phyloP scores from a whole-genome alignment of 2,797 vertebrate genomes.

The Malacoctenus gilli region DNA sequence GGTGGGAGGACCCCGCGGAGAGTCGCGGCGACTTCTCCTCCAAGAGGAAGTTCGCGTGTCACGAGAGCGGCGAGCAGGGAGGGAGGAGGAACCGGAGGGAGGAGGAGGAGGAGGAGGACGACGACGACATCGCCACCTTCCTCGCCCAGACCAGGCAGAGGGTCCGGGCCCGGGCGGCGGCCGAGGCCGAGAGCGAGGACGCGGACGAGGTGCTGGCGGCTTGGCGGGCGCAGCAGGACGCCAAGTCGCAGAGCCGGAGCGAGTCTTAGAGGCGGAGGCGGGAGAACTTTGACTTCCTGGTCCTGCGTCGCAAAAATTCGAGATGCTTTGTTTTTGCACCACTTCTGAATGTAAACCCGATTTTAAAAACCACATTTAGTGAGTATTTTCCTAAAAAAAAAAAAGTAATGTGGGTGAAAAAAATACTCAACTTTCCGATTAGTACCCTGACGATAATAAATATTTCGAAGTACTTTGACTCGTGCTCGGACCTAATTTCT shows the following conservation, averaged over 20 bases:
- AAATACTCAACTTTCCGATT: no score
- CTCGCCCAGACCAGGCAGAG: slow-evolving; percentile 82
- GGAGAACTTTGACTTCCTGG: no score
- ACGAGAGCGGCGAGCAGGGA: slow-evolving; percentile 74
- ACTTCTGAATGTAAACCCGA: slow-evolving; percentile 9
- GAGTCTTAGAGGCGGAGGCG: background rate
- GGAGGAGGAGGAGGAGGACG: slow-evolving; percentile 77
- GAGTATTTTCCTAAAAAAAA: no score
- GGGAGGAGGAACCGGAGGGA: slow-evolving; percentile 59
- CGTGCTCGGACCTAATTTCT: no score
- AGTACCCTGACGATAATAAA: no score
- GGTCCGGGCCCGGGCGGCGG: slow-evolving; percentile 80
- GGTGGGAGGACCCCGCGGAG: slow-evolving; percentile 67
- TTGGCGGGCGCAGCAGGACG: slow-evolving; percentile 89
- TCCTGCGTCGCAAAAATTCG: background rate
- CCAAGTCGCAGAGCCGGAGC: slow-evolving; percentile 73
- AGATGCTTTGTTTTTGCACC: no score
- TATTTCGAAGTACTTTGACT: no score
- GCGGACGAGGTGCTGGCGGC: slow-evolving; percentile 90
- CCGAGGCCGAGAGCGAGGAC: slow-evolving; percentile 88
- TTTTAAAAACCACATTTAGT: background rate
- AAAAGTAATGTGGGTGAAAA: no score
- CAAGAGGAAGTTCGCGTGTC: slow-evolving; percentile 83
- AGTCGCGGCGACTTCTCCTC: slow-evolving; percentile 76
- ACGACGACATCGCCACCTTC: slow-evolving; percentile 82